Percentiles rank a stretch among this genome's conserved stretches.
These are phyloP conservation scores for Noctua pronuba DNA, from an alignment of 2,888 invertebrate genomes.

Conservation along the genomic window DNA sequence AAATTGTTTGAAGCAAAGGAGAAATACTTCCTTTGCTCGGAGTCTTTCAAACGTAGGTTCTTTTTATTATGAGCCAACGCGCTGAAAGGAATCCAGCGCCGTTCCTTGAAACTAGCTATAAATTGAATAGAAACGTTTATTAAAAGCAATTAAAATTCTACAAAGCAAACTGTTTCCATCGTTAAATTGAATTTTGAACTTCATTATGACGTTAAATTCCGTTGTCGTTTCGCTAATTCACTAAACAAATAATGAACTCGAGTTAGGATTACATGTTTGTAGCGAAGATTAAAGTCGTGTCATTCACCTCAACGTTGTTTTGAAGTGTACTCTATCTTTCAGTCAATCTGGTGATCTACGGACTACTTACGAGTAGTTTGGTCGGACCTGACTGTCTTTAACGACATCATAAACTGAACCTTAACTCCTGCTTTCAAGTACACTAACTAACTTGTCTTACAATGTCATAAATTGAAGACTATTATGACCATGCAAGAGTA, in stretches of 20 bases:
- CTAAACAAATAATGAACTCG: conserved; percentile 50
- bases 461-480: conserved; percentile 42
- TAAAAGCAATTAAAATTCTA: conserved; percentile 67
- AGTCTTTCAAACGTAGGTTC: conserved; percentile 20
- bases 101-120: conserved; percentile 66
- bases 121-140: conserved; percentile 76
- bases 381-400: conserved; percentile 46
- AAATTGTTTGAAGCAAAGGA: conserved; percentile 10
- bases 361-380: conserved; percentile 22
- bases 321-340: conserved; percentile 50
- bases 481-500: conserved; percentile 22
- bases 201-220: conserved; percentile 41
- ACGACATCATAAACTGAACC: conserved; percentile 58
- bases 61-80: conserved; percentile 20
- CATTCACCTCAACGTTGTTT: conserved; percentile 58
- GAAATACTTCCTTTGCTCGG: conserved; percentile 26
- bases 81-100: conserved; percentile 61
- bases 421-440: conserved; percentile 44
- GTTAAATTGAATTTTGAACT: conserved; percentile 56
- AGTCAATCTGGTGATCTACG: conserved; percentile 45
- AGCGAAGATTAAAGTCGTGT: conserved; percentile 52
- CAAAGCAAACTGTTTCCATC: conserved; percentile 59
- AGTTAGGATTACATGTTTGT: conserved; percentile 53
- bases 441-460: conserved; percentile 35
- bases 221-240: conserved; percentile 50